Evolutionary conservation across 2,113 vertebrate genomes (phyloP).

Genomic region (Megaceryle torquata): DNA sequence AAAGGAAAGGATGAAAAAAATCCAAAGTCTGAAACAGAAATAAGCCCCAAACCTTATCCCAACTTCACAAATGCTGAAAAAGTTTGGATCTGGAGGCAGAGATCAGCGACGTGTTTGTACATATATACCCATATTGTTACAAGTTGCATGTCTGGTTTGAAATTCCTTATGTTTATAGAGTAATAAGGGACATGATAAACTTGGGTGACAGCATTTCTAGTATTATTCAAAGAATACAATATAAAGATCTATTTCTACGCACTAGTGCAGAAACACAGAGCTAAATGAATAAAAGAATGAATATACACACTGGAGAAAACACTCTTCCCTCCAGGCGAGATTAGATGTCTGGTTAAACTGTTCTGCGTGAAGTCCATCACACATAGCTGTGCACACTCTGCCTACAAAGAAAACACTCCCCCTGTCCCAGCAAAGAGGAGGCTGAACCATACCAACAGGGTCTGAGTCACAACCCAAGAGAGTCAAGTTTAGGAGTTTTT

Average conservation of each 20-base stretch:
- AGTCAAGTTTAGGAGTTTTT: not conserved
- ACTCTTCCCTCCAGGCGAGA: not conserved
- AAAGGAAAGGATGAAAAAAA: constrained; percentile 25
- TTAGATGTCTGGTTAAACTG: constrained; percentile 25
- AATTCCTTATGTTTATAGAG: not conserved
- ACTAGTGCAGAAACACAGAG: constrained; percentile 22
- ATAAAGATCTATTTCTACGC: constrained; percentile 38
- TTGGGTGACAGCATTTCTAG: not conserved
- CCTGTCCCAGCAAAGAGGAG: not conserved
- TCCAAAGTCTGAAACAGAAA: constrained; percentile 4
- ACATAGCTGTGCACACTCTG: not conserved
- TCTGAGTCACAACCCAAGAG: not conserved
- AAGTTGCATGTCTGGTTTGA: not conserved
- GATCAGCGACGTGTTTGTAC: not conserved
- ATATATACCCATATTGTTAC: not conserved
- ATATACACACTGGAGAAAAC: not conserved
- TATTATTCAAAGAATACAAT: not conserved
- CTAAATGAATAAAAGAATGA: constrained; percentile 40
- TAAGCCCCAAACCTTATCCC: not conserved
- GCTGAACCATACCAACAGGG: not conserved
- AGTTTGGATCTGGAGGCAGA: not conserved
- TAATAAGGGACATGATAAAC: not conserved
- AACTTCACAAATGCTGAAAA: not conserved
- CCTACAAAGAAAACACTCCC: not conserved
- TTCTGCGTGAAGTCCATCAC: not conserved